Conservation (phyloP, 2,888 invertebrate genomes). For the Prenolepis imparis region DNA sequence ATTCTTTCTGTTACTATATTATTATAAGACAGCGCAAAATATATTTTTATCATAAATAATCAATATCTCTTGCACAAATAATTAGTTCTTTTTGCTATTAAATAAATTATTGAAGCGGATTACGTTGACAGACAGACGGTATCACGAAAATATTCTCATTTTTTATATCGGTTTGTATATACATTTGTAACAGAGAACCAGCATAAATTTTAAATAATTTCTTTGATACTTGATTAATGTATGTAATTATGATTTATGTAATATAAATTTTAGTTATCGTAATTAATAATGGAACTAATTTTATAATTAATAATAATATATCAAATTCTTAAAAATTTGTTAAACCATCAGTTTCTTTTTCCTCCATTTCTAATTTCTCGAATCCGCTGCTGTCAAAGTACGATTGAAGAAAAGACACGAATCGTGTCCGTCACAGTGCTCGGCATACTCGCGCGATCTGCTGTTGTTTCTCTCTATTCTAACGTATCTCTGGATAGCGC, state of each 20-base stretch:
- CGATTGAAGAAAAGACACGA: neutral
- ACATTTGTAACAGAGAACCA: neutral
- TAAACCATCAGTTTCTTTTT: neutral
- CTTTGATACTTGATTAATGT: neutral
- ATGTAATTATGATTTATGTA: no score
- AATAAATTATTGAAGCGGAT: constrained; percentile 15
- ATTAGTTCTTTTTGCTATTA: neutral
- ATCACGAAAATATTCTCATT: neutral
- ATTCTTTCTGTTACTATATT: constrained; percentile 1
- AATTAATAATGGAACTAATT: neutral
- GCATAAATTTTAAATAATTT: neutral
- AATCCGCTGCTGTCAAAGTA: neutral
- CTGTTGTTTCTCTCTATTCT: neutral
- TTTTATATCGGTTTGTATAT: neutral
- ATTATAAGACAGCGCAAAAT: neutral
- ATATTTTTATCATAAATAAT: neutral
- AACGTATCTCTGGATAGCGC: neutral
- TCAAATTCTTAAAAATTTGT: neutral
- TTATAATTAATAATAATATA: no score
- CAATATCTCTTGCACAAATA: neutral
- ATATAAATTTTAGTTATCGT: no score
- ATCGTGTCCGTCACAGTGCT: constrained; percentile 18
- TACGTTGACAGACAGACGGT: constrained; percentile 24
- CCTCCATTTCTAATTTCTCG: neutral
- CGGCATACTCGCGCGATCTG: neutral